phyloP scores from a whole-genome alignment of 2,888 invertebrate species.

The Hemaris fuciformis region DNA sequence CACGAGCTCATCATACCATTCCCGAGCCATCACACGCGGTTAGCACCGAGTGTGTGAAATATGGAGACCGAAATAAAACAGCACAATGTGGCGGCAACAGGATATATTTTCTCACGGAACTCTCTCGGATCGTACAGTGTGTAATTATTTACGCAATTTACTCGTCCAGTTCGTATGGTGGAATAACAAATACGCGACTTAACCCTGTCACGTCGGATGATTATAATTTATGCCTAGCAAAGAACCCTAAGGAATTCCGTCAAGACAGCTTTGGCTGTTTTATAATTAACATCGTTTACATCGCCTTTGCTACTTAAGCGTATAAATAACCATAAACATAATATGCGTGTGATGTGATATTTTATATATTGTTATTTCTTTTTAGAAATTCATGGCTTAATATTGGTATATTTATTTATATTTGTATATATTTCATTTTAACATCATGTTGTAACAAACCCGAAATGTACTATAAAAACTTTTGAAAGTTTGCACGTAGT shows the following conservation, averaged over 20 bases:
- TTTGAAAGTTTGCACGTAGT: too few relatives aligned
- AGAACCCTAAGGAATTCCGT: background rate
- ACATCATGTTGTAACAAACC: too few relatives aligned
- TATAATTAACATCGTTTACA: too few relatives aligned
- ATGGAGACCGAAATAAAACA: slow-evolving; percentile 57
- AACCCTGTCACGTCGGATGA: slow-evolving; percentile 14
- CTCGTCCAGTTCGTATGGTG: slow-evolving; percentile 36
- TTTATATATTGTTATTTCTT: too few relatives aligned
- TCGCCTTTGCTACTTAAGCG: too few relatives aligned
- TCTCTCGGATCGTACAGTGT: slow-evolving; percentile 42
- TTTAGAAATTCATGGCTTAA: too few relatives aligned
- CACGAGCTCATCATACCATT: background rate
- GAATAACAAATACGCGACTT: slow-evolving; percentile 44
- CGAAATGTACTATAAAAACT: too few relatives aligned
- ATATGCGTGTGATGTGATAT: too few relatives aligned
- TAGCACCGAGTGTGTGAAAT: slow-evolving; percentile 44
- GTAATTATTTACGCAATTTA: slow-evolving; percentile 58
- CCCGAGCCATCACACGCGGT: slow-evolving; percentile 4
- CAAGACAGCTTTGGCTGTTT: too few relatives aligned
- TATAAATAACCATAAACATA: too few relatives aligned
- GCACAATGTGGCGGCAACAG: slow-evolving; percentile 44
- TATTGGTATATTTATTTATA: too few relatives aligned
- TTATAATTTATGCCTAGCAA: slow-evolving; percentile 10
- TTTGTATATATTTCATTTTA: too few relatives aligned
- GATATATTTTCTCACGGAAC: slow-evolving; percentile 66